A percentile compares a stretch with the other conserved stretches of the same genome.
phyloP scores from a whole-genome alignment of 2,797 vertebrate genomes.

The Onychomys leucogaster region DNA sequence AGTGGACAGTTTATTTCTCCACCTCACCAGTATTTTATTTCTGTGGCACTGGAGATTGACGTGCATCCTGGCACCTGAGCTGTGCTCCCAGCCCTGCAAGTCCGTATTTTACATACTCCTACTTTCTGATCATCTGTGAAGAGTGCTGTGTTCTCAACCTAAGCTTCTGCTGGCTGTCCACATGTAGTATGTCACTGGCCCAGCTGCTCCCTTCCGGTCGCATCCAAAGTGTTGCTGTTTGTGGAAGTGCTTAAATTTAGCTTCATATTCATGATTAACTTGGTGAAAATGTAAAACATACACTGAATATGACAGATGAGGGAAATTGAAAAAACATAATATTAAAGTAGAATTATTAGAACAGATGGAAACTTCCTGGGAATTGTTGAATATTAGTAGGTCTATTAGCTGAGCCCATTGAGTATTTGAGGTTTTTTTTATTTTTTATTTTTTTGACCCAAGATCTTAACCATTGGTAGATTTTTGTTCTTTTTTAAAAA shows the following conservation, averaged over 20 bases:
- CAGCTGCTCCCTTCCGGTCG: not conserved
- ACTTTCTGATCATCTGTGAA: constrained; percentile 11
- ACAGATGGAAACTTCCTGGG: not conserved
- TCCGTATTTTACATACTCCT: constrained; percentile 23
- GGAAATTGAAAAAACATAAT: constrained; percentile 16
- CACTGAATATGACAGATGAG: constrained; percentile 2
- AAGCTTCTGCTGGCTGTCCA: not conserved
- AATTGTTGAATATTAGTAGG: not conserved
- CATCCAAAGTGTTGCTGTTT: constrained; percentile 35
- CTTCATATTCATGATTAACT: constrained; percentile 20
- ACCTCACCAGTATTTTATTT: constrained; percentile 34
- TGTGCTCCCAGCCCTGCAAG: not conserved
- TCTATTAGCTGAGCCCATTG: not conserved
- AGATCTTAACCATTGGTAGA: too few species aligned
- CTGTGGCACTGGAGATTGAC: not conserved
- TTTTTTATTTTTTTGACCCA: too few species aligned
- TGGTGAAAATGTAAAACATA: constrained; percentile 21
- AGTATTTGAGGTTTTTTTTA: too few species aligned
- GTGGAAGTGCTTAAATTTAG: constrained; percentile 28
- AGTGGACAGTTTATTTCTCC: constrained; percentile 48
- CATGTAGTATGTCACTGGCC: not conserved
- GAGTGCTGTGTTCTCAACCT: not conserved
- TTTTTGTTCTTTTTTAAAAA: too few species aligned
- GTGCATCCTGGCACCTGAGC: not conserved
- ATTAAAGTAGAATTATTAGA: constrained; percentile 39